phyloP scores from a whole-genome alignment of 1,140 invertebrate genomes.

The Gryon sp. region DNA sequence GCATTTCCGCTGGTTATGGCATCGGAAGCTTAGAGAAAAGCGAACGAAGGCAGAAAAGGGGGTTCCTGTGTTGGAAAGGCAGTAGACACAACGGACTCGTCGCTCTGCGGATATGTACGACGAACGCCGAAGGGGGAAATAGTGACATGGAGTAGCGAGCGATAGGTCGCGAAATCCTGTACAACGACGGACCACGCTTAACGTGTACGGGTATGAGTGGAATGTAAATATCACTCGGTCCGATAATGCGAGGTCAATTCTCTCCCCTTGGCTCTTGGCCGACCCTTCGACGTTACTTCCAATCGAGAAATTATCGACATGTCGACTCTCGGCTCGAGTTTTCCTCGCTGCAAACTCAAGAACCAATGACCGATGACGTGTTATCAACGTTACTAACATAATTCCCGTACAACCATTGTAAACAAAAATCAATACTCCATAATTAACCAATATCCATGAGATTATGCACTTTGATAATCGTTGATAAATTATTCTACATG shows the following conservation, averaged over 20 bases:
- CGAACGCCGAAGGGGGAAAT: conserved; percentile 53
- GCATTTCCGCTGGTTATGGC: conserved; percentile 50
- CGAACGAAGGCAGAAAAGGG: conserved; percentile 17
- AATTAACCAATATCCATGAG: conserved; percentile 23
- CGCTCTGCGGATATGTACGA: conserved; percentile 46
- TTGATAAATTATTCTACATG: no score
- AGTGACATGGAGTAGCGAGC: conserved; percentile 61
- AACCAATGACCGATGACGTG: conserved; percentile 53
- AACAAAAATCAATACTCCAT: conserved; percentile 51
- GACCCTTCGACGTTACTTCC: conserved; percentile 62
- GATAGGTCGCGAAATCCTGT: conserved; percentile 63
- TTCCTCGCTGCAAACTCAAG: conserved; percentile 58
- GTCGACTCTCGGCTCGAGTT: conserved; percentile 54
- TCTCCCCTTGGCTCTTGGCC: conserved; percentile 54
- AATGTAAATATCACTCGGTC: conserved; percentile 77
- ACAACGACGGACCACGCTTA: conserved; percentile 54
- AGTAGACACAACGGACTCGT: conserved; percentile 41
- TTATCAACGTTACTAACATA: conserved; percentile 53
- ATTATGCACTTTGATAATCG: conserved; percentile 15
- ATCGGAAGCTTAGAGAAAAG: conserved; percentile 56
- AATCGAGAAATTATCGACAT: conserved; percentile 68
- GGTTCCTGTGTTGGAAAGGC: conserved; percentile 47
- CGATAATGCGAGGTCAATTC: conserved; percentile 76
- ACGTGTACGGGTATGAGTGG: conserved; percentile 70
- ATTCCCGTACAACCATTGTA: conserved; percentile 34